phyloP scores from a whole-genome alignment of 2,113 vertebrate species.

The Circaetus cinerascens region DNA sequence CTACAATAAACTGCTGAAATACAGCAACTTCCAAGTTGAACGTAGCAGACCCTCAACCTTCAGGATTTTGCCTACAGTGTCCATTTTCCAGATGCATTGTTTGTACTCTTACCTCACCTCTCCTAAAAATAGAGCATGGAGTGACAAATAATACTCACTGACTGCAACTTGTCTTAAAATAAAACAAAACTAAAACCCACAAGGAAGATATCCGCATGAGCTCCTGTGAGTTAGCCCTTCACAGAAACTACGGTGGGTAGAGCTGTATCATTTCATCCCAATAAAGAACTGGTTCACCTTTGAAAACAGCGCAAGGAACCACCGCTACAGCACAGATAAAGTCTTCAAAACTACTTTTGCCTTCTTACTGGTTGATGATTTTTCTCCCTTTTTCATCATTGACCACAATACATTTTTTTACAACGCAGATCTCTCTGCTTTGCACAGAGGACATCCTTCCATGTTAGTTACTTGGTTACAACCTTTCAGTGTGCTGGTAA shows the following conservation, averaged over 20 bases:
- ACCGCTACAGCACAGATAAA: neutral
- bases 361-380: neutral
- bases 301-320: neutral
- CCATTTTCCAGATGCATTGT: neutral
- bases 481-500: neutral
- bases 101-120: neutral
- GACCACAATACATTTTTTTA: neutral
- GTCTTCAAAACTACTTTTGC: neutral
- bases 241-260: accelerated
- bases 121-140: neutral
- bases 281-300: neutral
- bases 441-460: neutral
- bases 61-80: neutral
- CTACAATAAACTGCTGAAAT: neutral
- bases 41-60: neutral
- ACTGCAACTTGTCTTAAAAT: neutral
- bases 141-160: neutral
- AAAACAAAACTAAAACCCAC: neutral
- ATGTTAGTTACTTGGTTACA: neutral
- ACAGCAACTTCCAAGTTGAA: neutral
- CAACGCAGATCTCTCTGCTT: accelerated
- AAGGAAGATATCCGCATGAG: accelerated
- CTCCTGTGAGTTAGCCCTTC: neutral
- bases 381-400: neutral
- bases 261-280: neutral